A percentile compares a stretch with the other conserved stretches of the same genome.
phyloP scores from a whole-genome alignment of 1,140 invertebrate species.

The Brachionus rotundiformis region DNA sequence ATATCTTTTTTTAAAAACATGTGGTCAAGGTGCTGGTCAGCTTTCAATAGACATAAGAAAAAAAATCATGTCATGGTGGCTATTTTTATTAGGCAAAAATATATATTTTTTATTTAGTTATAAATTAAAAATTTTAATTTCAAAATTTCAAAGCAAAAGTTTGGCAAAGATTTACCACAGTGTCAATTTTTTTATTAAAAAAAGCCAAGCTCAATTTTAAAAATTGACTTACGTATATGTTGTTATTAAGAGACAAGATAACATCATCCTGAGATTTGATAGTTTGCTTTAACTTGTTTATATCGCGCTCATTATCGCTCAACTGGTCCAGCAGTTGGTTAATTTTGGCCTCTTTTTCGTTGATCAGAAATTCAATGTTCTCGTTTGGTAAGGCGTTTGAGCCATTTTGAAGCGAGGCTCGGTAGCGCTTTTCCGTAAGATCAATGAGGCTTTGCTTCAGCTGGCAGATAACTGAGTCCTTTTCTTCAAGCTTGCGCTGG shows the following conservation, averaged over 20 bases:
- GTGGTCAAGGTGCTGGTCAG: too few relatives aligned
- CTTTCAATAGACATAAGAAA: too few relatives aligned
- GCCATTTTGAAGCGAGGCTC: neutral
- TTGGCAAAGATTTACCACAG: too few relatives aligned
- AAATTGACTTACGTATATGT: constrained; percentile 8
- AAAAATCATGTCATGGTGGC: too few relatives aligned
- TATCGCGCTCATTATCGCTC: neutral
- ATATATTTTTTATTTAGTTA: too few relatives aligned
- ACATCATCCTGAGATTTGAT: constrained; percentile 32
- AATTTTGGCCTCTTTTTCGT: constrained; percentile 20
- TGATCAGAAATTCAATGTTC: constrained; percentile 6
- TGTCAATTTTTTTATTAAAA: too few relatives aligned
- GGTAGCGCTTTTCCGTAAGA: constrained; percentile 30
- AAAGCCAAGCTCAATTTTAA: neutral
- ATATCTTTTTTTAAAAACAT: too few relatives aligned
- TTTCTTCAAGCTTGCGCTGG: constrained; percentile 26
- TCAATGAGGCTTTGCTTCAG: constrained; percentile 31
- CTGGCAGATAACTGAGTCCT: constrained; percentile 1
- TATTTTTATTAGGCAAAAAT: too few relatives aligned
- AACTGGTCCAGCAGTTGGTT: neutral
- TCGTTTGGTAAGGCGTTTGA: neutral
- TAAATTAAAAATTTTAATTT: too few relatives aligned
- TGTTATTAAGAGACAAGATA: constrained; percentile 23
- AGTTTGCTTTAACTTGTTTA: neutral
- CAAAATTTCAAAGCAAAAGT: too few relatives aligned